Percentiles rank a stretch among this genome's conserved stretches.
Evolutionary conservation across 2,797 vertebrate species (phyloP).

Genomic region (Enteromius argenteus): DNA sequence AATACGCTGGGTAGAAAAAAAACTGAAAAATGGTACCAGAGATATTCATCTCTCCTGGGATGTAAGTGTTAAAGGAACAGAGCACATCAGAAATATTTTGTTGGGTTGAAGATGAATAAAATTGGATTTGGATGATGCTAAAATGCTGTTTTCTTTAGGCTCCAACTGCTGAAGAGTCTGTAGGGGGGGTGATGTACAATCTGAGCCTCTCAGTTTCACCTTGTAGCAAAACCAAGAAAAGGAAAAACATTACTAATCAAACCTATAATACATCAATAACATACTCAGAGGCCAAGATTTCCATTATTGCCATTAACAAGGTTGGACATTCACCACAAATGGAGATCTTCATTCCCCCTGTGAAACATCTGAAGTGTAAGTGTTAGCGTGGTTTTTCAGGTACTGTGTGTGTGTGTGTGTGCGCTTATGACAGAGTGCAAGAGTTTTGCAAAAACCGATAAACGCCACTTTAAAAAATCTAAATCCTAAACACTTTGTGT

Average conservation of each 20-base stretch:
- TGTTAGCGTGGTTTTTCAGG: not conserved
- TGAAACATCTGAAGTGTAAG: conserved; percentile 56
- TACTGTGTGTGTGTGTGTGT: not conserved
- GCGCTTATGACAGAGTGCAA: not conserved
- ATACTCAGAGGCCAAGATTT: conserved; percentile 47
- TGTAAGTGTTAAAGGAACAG: conserved; percentile 40
- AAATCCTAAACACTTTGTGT: no score
- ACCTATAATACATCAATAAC: conserved; percentile 29
- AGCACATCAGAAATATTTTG: conserved; percentile 1
- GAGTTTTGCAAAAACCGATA: no score
- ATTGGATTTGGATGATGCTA: not conserved
- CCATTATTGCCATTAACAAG: conserved; percentile 51
- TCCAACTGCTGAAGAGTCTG: conserved; percentile 41
- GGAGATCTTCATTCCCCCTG: conserved; percentile 47
- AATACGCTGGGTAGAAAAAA: conserved; percentile 16
- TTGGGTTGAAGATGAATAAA: not conserved
- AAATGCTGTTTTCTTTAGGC: conserved; percentile 39
- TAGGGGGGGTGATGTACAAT: conserved; percentile 53
- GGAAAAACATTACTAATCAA: not conserved
- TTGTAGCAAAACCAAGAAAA: not conserved
- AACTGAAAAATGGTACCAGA: not conserved
- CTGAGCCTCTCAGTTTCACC: conserved; percentile 11
- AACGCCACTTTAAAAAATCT: no score
- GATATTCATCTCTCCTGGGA: conserved; percentile 42
- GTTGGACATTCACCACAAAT: conserved; percentile 18